These are phyloP conservation scores for Junonia oenone DNA, from an alignment of 2,888 invertebrate genomes.

Conservation along the genomic window DNA sequence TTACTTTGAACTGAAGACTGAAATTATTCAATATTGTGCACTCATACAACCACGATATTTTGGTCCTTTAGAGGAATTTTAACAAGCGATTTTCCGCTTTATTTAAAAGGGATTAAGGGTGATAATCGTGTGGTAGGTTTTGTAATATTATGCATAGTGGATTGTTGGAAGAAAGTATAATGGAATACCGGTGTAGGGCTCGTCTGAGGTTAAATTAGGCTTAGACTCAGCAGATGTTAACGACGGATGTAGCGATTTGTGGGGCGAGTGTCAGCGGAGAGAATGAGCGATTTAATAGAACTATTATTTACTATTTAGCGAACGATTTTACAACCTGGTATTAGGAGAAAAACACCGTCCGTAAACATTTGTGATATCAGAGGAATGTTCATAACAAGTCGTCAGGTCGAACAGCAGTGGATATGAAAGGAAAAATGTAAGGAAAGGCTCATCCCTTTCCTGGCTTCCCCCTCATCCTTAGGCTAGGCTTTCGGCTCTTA, in stretches of 20 bases:
- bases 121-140: background rate
- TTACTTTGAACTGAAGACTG: background rate
- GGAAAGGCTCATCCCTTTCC: too few species aligned
- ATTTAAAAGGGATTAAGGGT: background rate
- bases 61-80: background rate
- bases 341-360: too few species aligned
- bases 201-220: conserved; percentile 36
- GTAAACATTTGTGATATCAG: too few species aligned
- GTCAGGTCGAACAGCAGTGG: too few species aligned
- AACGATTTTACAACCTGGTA: too few species aligned
- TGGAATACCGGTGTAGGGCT: conserved; percentile 24
- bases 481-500: too few species aligned
- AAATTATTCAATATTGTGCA: conserved; percentile 1
- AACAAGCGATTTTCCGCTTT: background rate
- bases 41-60: background rate
- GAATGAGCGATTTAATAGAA: too few species aligned
- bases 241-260: conserved; percentile 21
- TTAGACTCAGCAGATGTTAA: conserved; percentile 27
- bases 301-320: too few species aligned
- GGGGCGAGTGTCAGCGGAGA: background rate
- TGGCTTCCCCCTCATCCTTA: too few species aligned
- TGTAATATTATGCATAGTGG: background rate
- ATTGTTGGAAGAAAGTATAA: conserved; percentile 13
- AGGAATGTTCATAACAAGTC: too few species aligned
- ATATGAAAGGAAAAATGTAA: too few species aligned